These are phyloP conservation scores for Solea senegalensis DNA, from an alignment of 2,113 vertebrate genomes.

Conservation along the genomic window DNA sequence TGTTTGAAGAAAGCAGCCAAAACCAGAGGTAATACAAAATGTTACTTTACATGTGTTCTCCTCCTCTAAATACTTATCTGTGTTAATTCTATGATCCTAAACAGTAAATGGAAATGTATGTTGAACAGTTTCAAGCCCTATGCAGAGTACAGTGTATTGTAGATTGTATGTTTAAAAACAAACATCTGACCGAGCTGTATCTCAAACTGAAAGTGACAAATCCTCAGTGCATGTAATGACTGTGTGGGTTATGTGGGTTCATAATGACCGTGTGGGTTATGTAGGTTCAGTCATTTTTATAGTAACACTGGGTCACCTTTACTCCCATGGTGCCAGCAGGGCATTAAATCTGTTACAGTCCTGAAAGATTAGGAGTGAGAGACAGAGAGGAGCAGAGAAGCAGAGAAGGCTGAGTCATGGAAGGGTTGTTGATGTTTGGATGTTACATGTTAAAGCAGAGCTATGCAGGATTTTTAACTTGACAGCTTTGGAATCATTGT, in stretches of 20 bases:
- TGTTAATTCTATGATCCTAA: background rate
- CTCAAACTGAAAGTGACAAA: background rate
- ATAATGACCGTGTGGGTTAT: too few relatives aligned
- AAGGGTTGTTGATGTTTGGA: conserved; percentile 16
- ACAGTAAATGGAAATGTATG: background rate
- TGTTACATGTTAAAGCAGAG: conserved; percentile 36
- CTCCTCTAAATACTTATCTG: too few relatives aligned
- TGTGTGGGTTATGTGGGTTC: background rate
- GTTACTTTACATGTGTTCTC: background rate
- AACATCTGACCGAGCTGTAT: background rate
- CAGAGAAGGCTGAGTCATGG: conserved; percentile 35
- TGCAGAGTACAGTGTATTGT: background rate
- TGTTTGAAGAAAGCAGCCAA: conserved; percentile 91
- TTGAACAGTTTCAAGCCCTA: background rate
- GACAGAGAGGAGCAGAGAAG: conserved; percentile 14
- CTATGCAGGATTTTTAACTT: background rate
- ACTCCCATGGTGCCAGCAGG: conserved; percentile 14
- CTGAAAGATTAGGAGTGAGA: conserved; percentile 36
- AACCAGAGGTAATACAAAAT: conserved; percentile 88
- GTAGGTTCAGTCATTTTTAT: conserved; percentile 20
- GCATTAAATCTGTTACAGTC: conserved; percentile 33
- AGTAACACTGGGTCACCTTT: conserved; percentile 11
- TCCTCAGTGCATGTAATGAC: background rate
- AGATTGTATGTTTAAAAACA: background rate
- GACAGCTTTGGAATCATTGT: too few relatives aligned